Evolutionary conservation across 2,888 invertebrate species (phyloP).

Genomic region (Unio delphinus): DNA sequence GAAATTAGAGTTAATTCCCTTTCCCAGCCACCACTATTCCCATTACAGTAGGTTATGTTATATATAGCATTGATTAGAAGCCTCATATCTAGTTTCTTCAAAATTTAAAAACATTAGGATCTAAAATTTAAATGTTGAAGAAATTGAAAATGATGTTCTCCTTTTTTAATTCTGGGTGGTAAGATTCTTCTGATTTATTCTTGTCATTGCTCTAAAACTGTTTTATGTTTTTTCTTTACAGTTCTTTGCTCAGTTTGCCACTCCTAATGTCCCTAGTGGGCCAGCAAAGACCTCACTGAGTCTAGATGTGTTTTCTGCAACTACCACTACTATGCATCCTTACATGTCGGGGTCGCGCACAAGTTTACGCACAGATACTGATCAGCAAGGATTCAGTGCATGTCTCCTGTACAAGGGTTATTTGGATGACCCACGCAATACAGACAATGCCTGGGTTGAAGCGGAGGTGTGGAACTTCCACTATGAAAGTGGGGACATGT

Average conservation of each 20-base stretch:
- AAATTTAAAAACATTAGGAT: background rate
- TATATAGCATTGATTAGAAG: background rate
- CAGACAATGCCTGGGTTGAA: conserved; percentile 66
- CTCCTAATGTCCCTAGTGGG: conserved; percentile 9
- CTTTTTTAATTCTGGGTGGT: no score
- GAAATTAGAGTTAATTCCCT: no score
- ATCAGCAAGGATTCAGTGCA: conserved; percentile 47
- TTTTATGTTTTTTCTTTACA: conserved; percentile 19
- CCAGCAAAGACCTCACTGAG: conserved; percentile 12
- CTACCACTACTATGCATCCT: conserved; percentile 12
- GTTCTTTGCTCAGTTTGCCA: conserved; percentile 55
- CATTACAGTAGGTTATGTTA: no score
- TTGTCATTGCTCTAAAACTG: background rate
- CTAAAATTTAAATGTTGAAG: background rate
- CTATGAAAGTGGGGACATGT: conserved; percentile 55
- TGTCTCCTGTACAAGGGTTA: conserved; percentile 65
- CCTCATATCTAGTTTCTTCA: background rate
- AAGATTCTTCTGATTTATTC: no score
- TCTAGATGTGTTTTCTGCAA: conserved; percentile 10
- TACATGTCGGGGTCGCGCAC: conserved; percentile 26
- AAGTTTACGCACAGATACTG: conserved; percentile 33
- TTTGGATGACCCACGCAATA: conserved; percentile 69
- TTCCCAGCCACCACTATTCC: no score
- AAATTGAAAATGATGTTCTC: background rate
- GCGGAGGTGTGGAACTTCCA: conserved; percentile 68